Evolutionary conservation across 2,113 vertebrate species (phyloP).

Genomic region (Cyanoramphus novaezelandiae): DNA sequence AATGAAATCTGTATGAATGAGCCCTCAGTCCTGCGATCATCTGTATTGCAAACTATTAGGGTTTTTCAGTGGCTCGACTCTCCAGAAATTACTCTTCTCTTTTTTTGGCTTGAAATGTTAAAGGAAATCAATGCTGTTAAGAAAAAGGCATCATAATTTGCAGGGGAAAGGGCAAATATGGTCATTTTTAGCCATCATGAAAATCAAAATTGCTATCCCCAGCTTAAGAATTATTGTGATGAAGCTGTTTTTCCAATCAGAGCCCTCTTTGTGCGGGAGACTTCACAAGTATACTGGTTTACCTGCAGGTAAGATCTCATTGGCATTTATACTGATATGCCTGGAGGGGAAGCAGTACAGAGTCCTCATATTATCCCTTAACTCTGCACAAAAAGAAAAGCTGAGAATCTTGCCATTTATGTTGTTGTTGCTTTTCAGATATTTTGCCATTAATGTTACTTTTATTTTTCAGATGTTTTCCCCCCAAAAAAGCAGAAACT

Average conservation of each 20-base stretch:
- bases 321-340: conserved; percentile 26
- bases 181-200: conserved; percentile 25
- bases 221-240: conserved; percentile 36
- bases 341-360: neutral
- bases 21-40: conserved; percentile 27
- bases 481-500: neutral
- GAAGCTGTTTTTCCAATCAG: conserved; percentile 47
- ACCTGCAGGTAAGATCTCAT: neutral
- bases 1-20: neutral
- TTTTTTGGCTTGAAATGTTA: conserved; percentile 36
- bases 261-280: conserved; percentile 3
- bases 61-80: conserved; percentile 10
- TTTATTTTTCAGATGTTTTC: neutral
- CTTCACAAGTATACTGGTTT: neutral
- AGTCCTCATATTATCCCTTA: neutral
- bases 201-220: conserved; percentile 48
- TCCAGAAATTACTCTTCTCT: conserved; percentile 34
- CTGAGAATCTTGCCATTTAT: neutral
- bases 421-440: neutral
- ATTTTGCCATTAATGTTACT: neutral
- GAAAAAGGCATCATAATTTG: conserved; percentile 53
- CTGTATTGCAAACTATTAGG: conserved; percentile 49
- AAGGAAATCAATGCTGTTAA: conserved; percentile 63
- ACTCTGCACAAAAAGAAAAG: neutral
- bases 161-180: conserved; percentile 7